Conservation (phyloP, 2,113 vertebrate species). For the Leptodactylus fuscus region DNA sequence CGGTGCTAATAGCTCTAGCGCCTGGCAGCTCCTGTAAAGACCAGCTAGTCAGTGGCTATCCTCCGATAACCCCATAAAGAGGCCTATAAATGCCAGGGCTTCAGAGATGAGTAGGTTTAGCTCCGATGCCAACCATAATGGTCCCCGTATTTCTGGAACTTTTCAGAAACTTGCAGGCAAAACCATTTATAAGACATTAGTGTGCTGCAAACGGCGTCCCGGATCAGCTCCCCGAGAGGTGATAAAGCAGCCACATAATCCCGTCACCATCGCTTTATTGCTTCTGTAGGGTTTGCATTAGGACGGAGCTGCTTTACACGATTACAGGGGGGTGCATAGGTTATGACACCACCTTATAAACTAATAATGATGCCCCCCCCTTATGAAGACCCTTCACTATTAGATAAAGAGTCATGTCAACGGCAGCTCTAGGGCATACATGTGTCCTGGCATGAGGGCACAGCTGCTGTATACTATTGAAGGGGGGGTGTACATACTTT, state of each 20-base stretch:
- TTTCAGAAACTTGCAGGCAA: background rate
- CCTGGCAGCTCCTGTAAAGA: conserved; percentile 17
- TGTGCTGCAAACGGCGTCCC: background rate
- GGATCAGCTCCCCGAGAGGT: background rate
- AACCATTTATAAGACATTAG: background rate
- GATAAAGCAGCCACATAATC: background rate
- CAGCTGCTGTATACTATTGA: too few species aligned
- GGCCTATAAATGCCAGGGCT: background rate
- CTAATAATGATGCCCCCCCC: background rate
- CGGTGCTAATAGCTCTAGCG: too few species aligned
- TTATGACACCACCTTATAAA: background rate
- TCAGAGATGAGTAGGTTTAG: background rate
- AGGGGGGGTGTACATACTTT: too few species aligned
- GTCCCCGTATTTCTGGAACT: background rate
- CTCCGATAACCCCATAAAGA: background rate
- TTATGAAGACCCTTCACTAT: too few species aligned
- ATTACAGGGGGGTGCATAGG: background rate
- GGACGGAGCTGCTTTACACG: background rate
- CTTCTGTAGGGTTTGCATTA: background rate
- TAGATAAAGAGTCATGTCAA: too few species aligned
- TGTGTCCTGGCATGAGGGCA: too few species aligned
- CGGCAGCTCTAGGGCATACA: too few species aligned
- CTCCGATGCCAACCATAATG: background rate
- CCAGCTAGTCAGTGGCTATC: background rate
- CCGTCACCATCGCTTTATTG: background rate